Conservation (phyloP, 35 echinoderm and acorn worm genomes). For the Hemicentrotus pulcherrimus region DNA sequence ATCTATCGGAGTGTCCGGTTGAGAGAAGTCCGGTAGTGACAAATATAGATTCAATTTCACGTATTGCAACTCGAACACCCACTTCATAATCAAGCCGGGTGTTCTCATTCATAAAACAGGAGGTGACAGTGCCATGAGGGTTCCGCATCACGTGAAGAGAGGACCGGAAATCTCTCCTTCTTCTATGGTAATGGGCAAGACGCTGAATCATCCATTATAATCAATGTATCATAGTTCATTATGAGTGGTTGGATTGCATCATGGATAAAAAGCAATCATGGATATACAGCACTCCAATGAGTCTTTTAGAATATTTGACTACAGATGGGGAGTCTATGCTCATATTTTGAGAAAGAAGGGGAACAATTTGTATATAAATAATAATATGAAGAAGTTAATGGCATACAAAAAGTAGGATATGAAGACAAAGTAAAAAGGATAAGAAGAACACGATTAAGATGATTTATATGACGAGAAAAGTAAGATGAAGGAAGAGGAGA, state of each 20-base stretch:
- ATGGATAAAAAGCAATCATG: too few species aligned
- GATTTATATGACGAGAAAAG: background rate
- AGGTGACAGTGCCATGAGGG: slow-evolving; percentile 10
- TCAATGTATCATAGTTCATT: background rate
- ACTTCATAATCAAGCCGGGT: slow-evolving; percentile 7
- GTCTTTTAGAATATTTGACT: too few species aligned
- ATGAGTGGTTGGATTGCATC: background rate
- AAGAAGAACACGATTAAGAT: background rate
- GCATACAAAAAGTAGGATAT: too few species aligned
- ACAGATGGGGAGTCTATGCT: too few species aligned
- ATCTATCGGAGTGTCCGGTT: background rate
- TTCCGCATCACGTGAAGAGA: background rate
- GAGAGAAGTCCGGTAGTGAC: background rate
- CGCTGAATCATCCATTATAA: background rate
- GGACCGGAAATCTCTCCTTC: slow-evolving; percentile 5
- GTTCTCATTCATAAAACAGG: slow-evolving; percentile 11
- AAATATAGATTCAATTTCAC: slow-evolving; percentile 14
- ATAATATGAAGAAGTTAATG: too few species aligned
- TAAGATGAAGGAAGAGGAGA: background rate
- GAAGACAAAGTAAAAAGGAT: too few species aligned
- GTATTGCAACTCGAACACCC: slow-evolving; percentile 8
- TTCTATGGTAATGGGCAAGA: background rate
- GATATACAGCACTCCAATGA: too few species aligned
- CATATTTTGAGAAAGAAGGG: too few species aligned
- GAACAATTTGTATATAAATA: too few species aligned